Conservation (phyloP, 2,888 invertebrate genomes). For the Acronicta aceris region DNA sequence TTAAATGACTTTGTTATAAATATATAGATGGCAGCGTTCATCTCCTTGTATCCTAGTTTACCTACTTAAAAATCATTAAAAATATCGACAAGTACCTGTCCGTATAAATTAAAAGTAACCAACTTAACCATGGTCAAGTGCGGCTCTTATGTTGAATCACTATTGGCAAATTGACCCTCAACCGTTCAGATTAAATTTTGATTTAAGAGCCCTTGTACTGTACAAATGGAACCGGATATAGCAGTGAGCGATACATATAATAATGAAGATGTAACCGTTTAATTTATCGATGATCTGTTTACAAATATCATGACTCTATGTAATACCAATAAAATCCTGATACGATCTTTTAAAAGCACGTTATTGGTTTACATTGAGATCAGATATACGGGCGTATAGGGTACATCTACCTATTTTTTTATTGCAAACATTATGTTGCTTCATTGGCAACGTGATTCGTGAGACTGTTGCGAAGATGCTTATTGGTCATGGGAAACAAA, state of each 20-base stretch:
- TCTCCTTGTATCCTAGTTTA: too few relatives aligned
- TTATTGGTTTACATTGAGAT: conserved; percentile 43
- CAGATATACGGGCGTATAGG: conserved; percentile 34
- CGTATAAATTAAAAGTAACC: conserved; percentile 7
- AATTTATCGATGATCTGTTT: conserved; percentile 23
- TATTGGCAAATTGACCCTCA: conserved; percentile 26
- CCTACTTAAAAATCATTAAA: neutral
- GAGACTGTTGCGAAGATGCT: conserved; percentile 58
- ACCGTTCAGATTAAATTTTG: conserved; percentile 9
- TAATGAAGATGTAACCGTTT: conserved; percentile 15
- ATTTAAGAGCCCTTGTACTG: conserved; percentile 32
- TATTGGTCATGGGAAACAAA: conserved; percentile 72
- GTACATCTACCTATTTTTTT: conserved; percentile 42
- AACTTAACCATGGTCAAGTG: conserved; percentile 25
- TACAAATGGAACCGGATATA: conserved; percentile 9
- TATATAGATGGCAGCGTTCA: too few relatives aligned
- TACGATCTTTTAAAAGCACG: conserved; percentile 38
- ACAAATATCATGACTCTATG: conserved; percentile 34
- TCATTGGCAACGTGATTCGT: conserved; percentile 61
- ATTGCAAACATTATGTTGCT: conserved; percentile 59
- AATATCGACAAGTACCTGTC: neutral
- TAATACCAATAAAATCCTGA: conserved; percentile 42
- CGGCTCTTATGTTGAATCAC: conserved; percentile 14
- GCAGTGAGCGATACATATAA: neutral
- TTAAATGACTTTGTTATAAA: too few relatives aligned